Evolutionary conservation across 2,888 invertebrate genomes (phyloP), one percentile per base, ranked within the genome.

Genomic region (Diadegma fenestrale): DNA sequence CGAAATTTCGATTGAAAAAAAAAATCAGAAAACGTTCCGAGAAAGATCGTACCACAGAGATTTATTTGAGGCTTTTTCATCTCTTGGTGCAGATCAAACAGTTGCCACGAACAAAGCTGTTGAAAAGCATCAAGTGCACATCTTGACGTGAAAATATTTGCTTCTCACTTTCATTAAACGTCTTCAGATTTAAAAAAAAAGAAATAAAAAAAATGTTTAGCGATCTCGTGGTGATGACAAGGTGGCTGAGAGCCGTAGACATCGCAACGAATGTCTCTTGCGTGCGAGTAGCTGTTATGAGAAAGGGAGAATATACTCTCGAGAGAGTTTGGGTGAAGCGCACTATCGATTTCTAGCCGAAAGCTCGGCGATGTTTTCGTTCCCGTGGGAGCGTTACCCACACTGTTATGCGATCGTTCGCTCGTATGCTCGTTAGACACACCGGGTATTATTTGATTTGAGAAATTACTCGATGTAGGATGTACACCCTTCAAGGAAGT

Each of bases 401-500:
- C 48, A 43, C 48, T 54, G 41, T 37, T 54, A 71, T 71, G 43
- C 71, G 76, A 30, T 30, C 45, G 75, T 76, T 63, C 61, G 66
- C 80, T 77, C 66, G 68, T 73, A 68, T 73, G 78, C 81, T 81
- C 78, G 81, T 77, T 26, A 68, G n/a, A 68, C 45, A 2, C 78
- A 84, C 84, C 77, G 80, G 81, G 84, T 84, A 84, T n/a, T 81
- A 84, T 84, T 84, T 81, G 81, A 84, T 84, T 81, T 84, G 80
- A 68, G 80, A 78, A 81, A 84, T 84, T 73, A 84, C 84, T 84
- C 77, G 84, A 84, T 81, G 78, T 48, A 63, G 51, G n/a, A n/a
- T 43, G 72, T 72, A 72, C 73, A 69, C 68, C 68, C 64, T 51
- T 10, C 10, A 43, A n/a, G n/a, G n/a, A n/a, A n/a, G n/a, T n/a